Evolutionary conservation across 2,888 invertebrate genomes (phyloP), one percentile per base, ranked within the genome.

Genomic region (Lacanobia wlatinum): DNA sequence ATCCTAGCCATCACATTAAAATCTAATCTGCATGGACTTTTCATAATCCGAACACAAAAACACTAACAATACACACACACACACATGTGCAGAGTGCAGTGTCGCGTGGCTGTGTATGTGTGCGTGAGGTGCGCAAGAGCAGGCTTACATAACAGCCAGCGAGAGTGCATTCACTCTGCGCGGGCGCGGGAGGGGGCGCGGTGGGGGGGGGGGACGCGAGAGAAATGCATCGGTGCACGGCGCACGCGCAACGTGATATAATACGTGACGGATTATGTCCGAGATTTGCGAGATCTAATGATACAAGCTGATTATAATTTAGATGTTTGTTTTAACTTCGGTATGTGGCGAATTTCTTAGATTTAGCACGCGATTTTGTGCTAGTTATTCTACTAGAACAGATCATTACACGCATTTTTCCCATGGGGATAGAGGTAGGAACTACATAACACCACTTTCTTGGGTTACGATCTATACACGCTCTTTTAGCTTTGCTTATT

Each of bases 91-190:
- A 53, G 18, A 56, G 61, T 63, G 70, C 76, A 72, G 73, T 81
- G 82, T 81, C 82, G 82, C 73, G 59, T 70, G 73, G 56, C 21
- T 67, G 58, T 65, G 66, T 76, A 59, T 79, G 85, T 85, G 87
- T 90, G 90, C 83, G 87, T 83, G 71, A 68, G 70, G 87, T 82
- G 82, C 85, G 84, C 85, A 89, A 87, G 84, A 85, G 88, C 86
- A 83, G 75, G 89, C 90, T 95, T 95, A 94, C 93, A 91, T 94
- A 95, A 95, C 92, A 88, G 78, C 80, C 84, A 89, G 91, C 93
- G 93, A 94, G 95, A 95, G 95, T 95, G 95, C 95, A 94, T 95
- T 95, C 93, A 95, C 95, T 94, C 91, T 83, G 83, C 70, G 73
- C 67, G 68, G 64, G 64, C 83, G 87, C 67, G 84, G 75, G 87